Evolutionary conservation across 2,888 invertebrate genomes (phyloP).

Genomic region (Lamproptera curius): DNA sequence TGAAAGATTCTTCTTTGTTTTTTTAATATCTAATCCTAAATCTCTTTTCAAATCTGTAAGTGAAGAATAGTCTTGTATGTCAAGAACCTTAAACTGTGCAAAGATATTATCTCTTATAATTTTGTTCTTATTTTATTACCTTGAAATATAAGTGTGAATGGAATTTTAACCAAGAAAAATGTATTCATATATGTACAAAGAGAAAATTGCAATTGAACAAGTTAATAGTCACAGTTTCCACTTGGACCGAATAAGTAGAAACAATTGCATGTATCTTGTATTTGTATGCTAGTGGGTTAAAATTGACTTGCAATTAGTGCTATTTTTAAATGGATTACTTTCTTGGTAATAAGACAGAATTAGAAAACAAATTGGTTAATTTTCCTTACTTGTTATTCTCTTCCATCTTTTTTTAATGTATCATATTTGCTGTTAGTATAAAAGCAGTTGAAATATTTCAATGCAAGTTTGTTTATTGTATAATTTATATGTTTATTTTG

Average conservation of each 20-base stretch:
- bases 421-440: too few species aligned
- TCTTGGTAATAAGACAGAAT: too few species aligned
- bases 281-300: conserved; percentile 10
- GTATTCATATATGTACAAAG: neutral
- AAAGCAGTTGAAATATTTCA: too few species aligned
- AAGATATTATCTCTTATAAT: neutral
- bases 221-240: conserved; percentile 1
- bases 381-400: too few species aligned
- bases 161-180: neutral
- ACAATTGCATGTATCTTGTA: neutral
- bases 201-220: neutral
- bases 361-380: too few species aligned
- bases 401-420: too few species aligned
- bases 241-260: conserved; percentile 1
- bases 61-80: neutral
- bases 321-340: too few species aligned
- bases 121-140: neutral
- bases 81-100: neutral
- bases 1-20: neutral
- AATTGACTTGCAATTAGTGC: too few species aligned
- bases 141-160: neutral
- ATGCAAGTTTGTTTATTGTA: too few species aligned
- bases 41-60: neutral
- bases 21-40: neutral
- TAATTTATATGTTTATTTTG: too few species aligned